Evolutionary conservation across 2,888 invertebrate genomes (phyloP).

Genomic region (Onchidella celtica): DNA sequence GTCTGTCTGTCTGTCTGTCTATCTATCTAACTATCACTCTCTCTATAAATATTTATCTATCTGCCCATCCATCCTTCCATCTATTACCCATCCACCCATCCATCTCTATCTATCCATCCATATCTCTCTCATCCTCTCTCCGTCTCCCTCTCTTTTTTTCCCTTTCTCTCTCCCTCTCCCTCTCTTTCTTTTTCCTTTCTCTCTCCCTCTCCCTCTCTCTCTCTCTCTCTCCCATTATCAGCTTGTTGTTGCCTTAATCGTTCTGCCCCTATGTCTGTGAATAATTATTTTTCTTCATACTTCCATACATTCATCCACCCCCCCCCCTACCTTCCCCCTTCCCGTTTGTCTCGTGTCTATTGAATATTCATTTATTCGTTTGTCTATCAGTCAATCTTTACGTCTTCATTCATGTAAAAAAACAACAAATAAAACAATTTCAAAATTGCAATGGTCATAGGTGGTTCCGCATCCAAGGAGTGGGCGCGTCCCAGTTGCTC

Average conservation of each 20-base stretch:
- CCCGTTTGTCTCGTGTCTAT: too few relatives aligned
- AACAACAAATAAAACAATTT: background rate
- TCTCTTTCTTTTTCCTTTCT: background rate
- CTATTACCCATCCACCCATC: too few relatives aligned
- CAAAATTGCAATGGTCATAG: background rate
- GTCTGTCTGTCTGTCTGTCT: too few relatives aligned
- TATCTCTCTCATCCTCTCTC: too few relatives aligned
- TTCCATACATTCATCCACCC: background rate
- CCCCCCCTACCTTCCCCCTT: background rate
- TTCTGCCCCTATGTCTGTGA: background rate
- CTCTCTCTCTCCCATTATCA: background rate
- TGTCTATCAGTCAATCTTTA: too few relatives aligned
- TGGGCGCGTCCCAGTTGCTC: slow-evolving; percentile 29
- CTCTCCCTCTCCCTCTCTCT: slow-evolving; percentile 11
- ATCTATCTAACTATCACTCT: too few relatives aligned
- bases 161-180: background rate
- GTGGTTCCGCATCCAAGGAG: slow-evolving; percentile 33
- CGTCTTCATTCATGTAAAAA: too few relatives aligned
- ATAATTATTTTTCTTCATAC: background rate
- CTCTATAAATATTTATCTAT: too few relatives aligned
- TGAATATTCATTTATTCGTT: too few relatives aligned
- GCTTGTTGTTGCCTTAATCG: background rate
- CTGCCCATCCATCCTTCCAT: too few relatives aligned
- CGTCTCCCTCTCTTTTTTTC: background rate
- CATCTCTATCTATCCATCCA: background rate